A percentile compares a stretch with the other conserved stretches of the same genome.
These are phyloP conservation scores for Diplazon laetatorius DNA, from an alignment of 2,888 invertebrate genomes.

Conservation along the genomic window DNA sequence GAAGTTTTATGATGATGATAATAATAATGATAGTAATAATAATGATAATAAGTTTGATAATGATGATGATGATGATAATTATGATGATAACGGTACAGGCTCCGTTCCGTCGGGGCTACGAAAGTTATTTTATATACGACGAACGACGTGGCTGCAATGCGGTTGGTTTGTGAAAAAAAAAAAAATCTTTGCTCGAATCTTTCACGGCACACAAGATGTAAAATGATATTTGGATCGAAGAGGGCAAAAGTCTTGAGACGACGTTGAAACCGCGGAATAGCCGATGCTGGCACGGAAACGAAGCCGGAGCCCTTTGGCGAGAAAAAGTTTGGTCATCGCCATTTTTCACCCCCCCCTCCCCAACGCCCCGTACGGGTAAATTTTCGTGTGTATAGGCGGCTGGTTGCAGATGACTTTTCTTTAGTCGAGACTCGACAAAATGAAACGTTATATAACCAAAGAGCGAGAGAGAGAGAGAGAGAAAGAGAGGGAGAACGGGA, in stretches of 20 bases:
- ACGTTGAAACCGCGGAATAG: neutral
- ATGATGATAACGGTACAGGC: too few species aligned
- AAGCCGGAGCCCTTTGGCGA: neutral
- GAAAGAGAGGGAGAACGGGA: neutral
- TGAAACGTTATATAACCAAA: constrained; percentile 31
- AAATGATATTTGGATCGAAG: constrained; percentile 48
- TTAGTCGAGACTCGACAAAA: constrained; percentile 56
- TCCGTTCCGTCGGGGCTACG: neutral
- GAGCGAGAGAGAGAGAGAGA: constrained; percentile 39
- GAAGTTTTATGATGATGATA: too few species aligned
- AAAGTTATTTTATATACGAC: neutral
- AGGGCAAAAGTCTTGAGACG: constrained; percentile 22
- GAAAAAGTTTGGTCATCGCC: constrained; percentile 55
- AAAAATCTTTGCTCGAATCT: neutral
- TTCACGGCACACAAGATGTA: neutral
- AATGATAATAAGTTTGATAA: too few species aligned
- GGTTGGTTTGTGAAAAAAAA: neutral
- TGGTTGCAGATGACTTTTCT: constrained; percentile 41
- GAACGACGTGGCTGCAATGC: neutral
- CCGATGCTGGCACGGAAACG: constrained; percentile 21
- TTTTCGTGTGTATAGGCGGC: neutral
- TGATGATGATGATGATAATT: too few species aligned
- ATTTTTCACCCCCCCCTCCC: constrained; percentile 56
- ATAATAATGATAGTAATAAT: neutral
- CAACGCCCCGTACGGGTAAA: constrained; percentile 11